Conservation (phyloP, 2,888 invertebrate genomes). For the Ferrisia virgata region DNA sequence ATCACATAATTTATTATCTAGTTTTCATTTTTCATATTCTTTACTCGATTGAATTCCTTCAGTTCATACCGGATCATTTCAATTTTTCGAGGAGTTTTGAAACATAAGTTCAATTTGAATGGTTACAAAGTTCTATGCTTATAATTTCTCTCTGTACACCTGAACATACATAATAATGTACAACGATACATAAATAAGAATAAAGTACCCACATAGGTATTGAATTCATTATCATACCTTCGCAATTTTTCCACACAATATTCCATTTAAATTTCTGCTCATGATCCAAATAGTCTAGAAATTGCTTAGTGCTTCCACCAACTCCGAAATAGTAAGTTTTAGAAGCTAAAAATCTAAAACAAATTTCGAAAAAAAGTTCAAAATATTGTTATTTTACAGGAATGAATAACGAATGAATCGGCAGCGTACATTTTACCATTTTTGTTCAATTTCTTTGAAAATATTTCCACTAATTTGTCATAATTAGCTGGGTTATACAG, state of each 20-base stretch:
- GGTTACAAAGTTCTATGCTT: not conserved
- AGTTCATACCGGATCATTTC: too few relatives aligned
- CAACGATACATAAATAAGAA: not conserved
- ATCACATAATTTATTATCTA: too few relatives aligned
- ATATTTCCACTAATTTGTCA: conserved; percentile 67
- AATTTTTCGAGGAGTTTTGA: not conserved
- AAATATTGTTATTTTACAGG: not conserved
- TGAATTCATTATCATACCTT: conserved; percentile 54
- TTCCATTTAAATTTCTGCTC: conserved; percentile 57
- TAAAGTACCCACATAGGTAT: not conserved
- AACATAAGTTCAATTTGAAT: not conserved
- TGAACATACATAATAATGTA: not conserved
- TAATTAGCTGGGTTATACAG: conserved; percentile 84
- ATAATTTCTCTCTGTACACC: conserved; percentile 5
- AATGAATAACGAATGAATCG: conserved; percentile 32
- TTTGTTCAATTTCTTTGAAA: conserved; percentile 62
- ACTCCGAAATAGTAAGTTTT: conserved; percentile 94
- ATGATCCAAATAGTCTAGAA: conserved; percentile 63
- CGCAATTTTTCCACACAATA: conserved; percentile 63
- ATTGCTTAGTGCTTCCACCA: conserved; percentile 79
- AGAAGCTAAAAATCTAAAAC: conserved; percentile 64
- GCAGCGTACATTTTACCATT: conserved; percentile 58
- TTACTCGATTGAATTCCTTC: too few relatives aligned
- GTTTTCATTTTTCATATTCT: too few relatives aligned
- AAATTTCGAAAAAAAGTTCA: conserved; percentile 43